phyloP scores from a whole-genome alignment of 2,797 vertebrate genomes.

The Dicrostonyx torquatus region DNA sequence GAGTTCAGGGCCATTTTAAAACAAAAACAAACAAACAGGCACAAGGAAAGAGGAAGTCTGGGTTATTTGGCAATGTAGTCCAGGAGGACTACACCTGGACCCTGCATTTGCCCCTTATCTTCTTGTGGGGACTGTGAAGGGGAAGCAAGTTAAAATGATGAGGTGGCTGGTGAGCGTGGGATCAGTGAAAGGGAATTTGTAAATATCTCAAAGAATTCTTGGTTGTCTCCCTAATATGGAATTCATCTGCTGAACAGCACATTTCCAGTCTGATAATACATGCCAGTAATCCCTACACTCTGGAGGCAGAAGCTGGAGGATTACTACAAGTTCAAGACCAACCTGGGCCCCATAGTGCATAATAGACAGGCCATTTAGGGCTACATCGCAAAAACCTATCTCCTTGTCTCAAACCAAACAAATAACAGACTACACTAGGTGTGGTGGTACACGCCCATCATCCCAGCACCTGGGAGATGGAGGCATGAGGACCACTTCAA shows the following conservation, averaged over 20 bases:
- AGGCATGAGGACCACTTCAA: background rate
- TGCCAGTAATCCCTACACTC: background rate
- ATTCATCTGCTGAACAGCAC: background rate
- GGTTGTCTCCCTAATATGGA: background rate
- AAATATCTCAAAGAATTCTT: conserved; percentile 23
- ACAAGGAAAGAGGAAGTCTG: background rate
- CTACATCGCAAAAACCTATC: background rate
- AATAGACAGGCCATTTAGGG: background rate
- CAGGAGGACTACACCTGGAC: background rate
- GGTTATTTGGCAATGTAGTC: background rate
- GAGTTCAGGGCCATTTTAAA: background rate
- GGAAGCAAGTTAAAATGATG: conserved; percentile 11
- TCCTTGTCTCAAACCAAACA: background rate
- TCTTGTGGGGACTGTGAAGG: background rate
- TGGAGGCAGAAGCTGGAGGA: background rate
- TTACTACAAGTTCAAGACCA: background rate
- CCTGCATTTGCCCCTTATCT: background rate
- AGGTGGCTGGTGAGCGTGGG: background rate
- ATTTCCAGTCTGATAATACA: background rate
- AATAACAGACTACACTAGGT: background rate
- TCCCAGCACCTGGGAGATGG: background rate
- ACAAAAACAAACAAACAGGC: background rate
- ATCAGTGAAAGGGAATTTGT: background rate
- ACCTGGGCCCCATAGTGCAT: background rate
- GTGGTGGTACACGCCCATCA: background rate